Conservation (phyloP, 2,888 invertebrate genomes). For the Polyommatus icarus region DNA sequence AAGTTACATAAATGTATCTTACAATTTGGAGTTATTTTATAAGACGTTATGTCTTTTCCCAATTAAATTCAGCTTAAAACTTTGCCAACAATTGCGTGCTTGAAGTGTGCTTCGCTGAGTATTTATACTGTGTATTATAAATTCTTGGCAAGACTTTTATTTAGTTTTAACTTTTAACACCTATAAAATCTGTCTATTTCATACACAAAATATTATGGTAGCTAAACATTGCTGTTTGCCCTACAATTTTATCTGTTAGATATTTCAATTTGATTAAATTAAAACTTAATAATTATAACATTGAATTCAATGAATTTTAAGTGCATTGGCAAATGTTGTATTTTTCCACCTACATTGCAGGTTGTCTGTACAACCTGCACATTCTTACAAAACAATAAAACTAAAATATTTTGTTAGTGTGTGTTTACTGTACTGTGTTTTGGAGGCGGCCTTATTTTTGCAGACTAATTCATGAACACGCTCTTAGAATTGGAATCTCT, state of each 20-base stretch:
- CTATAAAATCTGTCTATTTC: background rate
- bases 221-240: no score
- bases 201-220: background rate
- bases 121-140: background rate
- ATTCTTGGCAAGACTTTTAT: background rate
- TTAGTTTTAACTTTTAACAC: background rate
- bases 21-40: background rate
- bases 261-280: background rate
- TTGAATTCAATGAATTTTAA: background rate
- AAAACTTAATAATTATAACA: background rate
- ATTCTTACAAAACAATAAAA: background rate
- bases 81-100: conserved; percentile 18
- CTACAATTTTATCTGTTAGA: background rate
- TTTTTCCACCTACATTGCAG: background rate
- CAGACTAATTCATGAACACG: no score
- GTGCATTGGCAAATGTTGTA: background rate
- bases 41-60: background rate
- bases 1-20: background rate
- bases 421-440: background rate
- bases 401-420: background rate
- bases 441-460: no score
- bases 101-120: background rate
- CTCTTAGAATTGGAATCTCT: no score
- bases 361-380: background rate
- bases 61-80: conserved; percentile 1